Evolutionary conservation across 2,113 vertebrate species (phyloP), one percentile per base, ranked within the genome.

Genomic region (Egretta garzetta): DNA sequence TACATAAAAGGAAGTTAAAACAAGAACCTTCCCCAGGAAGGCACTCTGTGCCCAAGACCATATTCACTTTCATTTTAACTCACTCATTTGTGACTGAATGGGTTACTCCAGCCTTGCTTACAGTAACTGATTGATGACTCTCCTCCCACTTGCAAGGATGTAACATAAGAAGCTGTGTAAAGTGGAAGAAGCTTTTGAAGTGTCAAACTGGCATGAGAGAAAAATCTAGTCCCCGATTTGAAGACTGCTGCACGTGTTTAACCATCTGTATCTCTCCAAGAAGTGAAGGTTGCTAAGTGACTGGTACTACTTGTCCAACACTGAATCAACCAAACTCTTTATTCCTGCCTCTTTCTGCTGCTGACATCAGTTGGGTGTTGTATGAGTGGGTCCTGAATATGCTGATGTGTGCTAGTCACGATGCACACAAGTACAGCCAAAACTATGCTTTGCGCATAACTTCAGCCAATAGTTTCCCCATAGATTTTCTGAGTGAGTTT

Each of bases 221-320:
- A 84, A 89, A 89, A 49, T 53, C 50, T 58, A 27, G n/a, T 45
- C 63, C 2, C 4, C 70, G 41, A 39, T 92, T 68, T 90, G 74
- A 80, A 73, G 74, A 27, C 63, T 77, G 72, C 71, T 93, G 85
- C 79, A 41, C 75, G 67, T 96, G 85, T 95, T 92, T 82, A 82
- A 86, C 66, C 49, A 43, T 82, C 79, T 86, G 32, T 62, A 76
- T 82, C 74, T 90, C 71, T 70, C 41, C 50, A 83, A 90, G 79
- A 90, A 87, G 10, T 17, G 71, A 86, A 92, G 85, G 93, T 93
- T 97, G 88, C 90, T 93, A 97, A 88, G 90, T 96, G 93, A 93
- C 90, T 45, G 3, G 58, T 45, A 35, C 28, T 66, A 26, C 22
- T 88, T 70, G 17, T 45, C 66, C 50, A 37, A 32, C 56, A 32